Evolutionary conservation across 2,113 vertebrate genomes (phyloP).

Genomic region (Carassius carassius): DNA sequence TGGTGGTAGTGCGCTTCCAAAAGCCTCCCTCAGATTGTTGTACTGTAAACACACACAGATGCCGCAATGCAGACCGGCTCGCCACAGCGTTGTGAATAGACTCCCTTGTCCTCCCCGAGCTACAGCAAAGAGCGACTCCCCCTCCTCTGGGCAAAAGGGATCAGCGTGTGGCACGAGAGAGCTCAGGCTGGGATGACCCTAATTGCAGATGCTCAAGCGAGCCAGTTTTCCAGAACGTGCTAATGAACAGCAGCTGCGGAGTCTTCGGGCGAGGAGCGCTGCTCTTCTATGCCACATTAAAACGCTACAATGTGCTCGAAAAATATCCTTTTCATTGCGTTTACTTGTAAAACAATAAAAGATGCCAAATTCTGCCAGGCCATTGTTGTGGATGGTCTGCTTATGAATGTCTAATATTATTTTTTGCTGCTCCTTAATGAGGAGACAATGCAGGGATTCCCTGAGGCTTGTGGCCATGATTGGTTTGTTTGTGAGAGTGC

Average conservation of each 20-base stretch:
- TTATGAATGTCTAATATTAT: constrained; percentile 24
- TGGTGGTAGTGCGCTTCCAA: constrained; percentile 52
- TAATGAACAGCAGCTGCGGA: constrained; percentile 57
- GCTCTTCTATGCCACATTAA: constrained; percentile 32
- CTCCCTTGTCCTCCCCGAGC: constrained; percentile 62
- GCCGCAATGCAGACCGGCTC: constrained; percentile 51
- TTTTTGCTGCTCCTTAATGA: constrained; percentile 24
- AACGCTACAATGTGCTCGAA: background rate
- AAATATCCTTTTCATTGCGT: background rate
- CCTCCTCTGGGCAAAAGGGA: constrained; percentile 40
- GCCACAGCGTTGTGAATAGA: constrained; percentile 63
- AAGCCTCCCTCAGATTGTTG: constrained; percentile 45
- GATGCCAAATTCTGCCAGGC: background rate
- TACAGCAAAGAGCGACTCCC: constrained; percentile 42
- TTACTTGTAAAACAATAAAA: constrained; percentile 24
- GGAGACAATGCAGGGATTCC: constrained; percentile 27
- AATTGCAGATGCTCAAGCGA: constrained; percentile 40
- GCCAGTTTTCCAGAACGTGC: constrained; percentile 42
- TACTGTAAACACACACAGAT: constrained; percentile 78
- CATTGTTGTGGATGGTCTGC: constrained; percentile 21
- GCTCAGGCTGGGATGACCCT: constrained; percentile 49
- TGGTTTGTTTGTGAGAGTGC: constrained; percentile 70
- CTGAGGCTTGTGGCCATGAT: constrained; percentile 53
- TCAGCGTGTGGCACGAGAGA: constrained; percentile 45
- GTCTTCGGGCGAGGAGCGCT: constrained; percentile 18